phyloP scores from a whole-genome alignment of 2,113 vertebrate species.

The Myotis brandtii region DNA sequence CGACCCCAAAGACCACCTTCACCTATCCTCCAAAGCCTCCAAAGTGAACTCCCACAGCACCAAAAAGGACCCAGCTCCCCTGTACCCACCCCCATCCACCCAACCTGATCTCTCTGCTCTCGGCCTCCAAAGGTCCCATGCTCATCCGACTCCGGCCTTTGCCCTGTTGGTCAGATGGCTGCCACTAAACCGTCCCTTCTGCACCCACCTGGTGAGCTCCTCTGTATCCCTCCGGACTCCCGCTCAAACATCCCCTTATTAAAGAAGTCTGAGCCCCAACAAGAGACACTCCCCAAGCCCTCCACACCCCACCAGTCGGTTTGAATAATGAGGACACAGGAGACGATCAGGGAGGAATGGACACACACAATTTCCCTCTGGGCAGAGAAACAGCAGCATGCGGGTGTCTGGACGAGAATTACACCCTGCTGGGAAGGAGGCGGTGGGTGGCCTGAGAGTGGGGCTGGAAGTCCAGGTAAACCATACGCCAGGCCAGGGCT shows the following conservation, averaged over 20 bases:
- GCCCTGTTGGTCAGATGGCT: background rate
- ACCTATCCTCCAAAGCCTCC: background rate
- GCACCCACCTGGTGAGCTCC: background rate
- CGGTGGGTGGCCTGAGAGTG: background rate
- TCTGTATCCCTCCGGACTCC: background rate
- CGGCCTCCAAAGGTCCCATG: background rate
- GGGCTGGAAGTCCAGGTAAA: background rate
- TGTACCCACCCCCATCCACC: fast-evolving
- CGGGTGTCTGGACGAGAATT: background rate
- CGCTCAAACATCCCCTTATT: background rate
- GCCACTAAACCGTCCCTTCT: background rate
- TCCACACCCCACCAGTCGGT: background rate
- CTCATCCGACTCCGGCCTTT: background rate
- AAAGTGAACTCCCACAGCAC: background rate
- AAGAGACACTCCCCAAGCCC: background rate
- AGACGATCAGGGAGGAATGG: background rate
- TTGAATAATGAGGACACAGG: background rate
- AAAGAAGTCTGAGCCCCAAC: background rate
- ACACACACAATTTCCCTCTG: background rate
- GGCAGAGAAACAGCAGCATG: background rate
- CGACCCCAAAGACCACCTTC: background rate
- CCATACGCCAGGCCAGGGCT: background rate
- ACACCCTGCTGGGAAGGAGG: background rate
- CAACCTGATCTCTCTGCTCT: background rate
- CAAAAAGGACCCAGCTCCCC: background rate